phyloP scores from a whole-genome alignment of 2,888 invertebrate species.

The Macrosoma leucophasiata region DNA sequence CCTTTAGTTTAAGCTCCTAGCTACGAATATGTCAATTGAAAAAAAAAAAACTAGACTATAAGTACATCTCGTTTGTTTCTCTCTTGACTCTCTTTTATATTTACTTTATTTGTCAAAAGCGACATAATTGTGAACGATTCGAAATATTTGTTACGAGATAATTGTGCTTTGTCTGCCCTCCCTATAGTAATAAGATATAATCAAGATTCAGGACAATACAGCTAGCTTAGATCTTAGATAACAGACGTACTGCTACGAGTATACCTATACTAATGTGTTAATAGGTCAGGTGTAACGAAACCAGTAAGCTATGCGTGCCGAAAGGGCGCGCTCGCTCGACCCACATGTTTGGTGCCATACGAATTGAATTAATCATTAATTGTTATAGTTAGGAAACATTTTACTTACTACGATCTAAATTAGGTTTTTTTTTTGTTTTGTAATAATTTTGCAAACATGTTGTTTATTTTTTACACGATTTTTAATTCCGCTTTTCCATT shows the following conservation, averaged over 20 bases:
- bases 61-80: conserved; percentile 19
- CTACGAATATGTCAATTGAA: conserved; percentile 28
- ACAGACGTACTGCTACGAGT: too few relatives aligned
- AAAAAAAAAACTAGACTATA: conserved; percentile 20
- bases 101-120: conserved; percentile 14
- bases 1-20: conserved; percentile 23
- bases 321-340: too few relatives aligned
- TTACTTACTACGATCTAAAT: too few relatives aligned
- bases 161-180: conserved; percentile 25
- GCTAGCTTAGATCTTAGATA: conserved; percentile 31
- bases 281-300: too few relatives aligned
- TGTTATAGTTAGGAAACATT: conserved; percentile 51
- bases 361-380: conserved; percentile 37
- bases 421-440: too few relatives aligned
- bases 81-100: conserved; percentile 10
- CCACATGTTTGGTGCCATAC: conserved; percentile 55
- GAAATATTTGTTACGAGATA: conserved; percentile 28
- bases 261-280: too few relatives aligned
- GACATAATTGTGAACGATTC: conserved; percentile 20
- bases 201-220: conserved; percentile 43
- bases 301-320: too few relatives aligned
- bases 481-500: conserved; percentile 8
- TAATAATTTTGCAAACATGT: too few relatives aligned
- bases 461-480: too few relatives aligned
- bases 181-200: conserved; percentile 39